These are phyloP conservation scores for Cinclus mexicanus DNA, from an alignment of 2,113 vertebrate species.

Conservation along the genomic window DNA sequence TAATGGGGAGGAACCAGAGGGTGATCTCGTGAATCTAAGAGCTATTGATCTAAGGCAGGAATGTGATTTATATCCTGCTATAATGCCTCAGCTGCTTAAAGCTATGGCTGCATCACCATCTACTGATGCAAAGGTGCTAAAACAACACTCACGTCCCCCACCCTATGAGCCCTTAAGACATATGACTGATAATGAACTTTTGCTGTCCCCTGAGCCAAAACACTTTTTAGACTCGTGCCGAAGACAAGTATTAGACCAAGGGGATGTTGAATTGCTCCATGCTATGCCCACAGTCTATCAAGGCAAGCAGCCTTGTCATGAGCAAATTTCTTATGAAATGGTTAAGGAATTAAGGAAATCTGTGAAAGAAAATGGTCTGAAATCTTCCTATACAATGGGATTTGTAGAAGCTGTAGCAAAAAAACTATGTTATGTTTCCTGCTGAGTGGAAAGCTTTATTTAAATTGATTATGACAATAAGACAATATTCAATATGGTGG, in stretches of 20 bases:
- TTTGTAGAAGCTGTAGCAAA: neutral
- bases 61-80: neutral
- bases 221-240: neutral
- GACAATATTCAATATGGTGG: neutral
- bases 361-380: neutral
- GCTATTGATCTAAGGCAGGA: neutral
- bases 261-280: neutral
- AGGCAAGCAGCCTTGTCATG: neutral
- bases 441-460: neutral
- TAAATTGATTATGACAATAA: neutral
- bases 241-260: neutral
- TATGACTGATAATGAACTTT: neutral
- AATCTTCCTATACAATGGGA: neutral
- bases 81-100: accelerated
- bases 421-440: neutral
- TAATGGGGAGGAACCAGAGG: neutral
- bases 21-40: accelerated
- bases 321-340: neutral
- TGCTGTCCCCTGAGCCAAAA: neutral
- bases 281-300: neutral
- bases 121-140: neutral
- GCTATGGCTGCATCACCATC: neutral
- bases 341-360: neutral
- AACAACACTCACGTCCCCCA: neutral
- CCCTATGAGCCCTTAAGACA: neutral